Evolutionary conservation across 1,140 invertebrate genomes (phyloP).

Genomic region (Cydia strobilella): DNA sequence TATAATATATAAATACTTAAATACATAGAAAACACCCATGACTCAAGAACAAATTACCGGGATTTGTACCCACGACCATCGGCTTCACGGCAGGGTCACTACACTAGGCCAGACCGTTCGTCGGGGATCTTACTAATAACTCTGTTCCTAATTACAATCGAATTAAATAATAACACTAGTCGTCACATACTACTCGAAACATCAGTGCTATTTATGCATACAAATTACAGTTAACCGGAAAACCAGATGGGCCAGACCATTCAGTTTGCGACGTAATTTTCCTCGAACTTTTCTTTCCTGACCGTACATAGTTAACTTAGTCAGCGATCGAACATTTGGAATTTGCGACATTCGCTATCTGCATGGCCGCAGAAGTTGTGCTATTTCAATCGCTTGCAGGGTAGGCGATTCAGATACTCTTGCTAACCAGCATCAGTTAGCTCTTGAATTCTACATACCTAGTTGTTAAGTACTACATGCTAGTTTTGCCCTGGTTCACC

Average conservation of each 20-base stretch:
- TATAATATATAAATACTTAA: too few relatives aligned
- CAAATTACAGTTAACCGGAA: background rate
- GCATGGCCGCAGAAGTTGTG: slow-evolving; percentile 4
- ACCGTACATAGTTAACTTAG: background rate
- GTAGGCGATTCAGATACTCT: background rate
- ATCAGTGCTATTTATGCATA: too few relatives aligned
- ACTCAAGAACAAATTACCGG: too few relatives aligned
- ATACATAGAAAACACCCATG: too few relatives aligned
- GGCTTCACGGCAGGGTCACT: too few relatives aligned
- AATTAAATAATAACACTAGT: background rate
- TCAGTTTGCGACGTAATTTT: background rate
- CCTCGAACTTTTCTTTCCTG: background rate
- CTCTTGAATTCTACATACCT: background rate
- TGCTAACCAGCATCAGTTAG: background rate
- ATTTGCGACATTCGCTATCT: slow-evolving; percentile 18
- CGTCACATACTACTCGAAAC: background rate
- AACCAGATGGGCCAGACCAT: background rate
- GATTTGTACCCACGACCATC: too few relatives aligned
- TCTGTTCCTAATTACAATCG: background rate
- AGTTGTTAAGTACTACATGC: background rate
- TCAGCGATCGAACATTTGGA: slow-evolving; percentile 27
- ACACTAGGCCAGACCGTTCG: too few relatives aligned
- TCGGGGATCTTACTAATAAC: too few relatives aligned
- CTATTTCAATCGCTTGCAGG: background rate
- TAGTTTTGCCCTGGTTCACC: background rate